Base-by-base conservation (phyloP, 2,797 vertebrate genomes). In the Toxotes lorentzi region DNA sequence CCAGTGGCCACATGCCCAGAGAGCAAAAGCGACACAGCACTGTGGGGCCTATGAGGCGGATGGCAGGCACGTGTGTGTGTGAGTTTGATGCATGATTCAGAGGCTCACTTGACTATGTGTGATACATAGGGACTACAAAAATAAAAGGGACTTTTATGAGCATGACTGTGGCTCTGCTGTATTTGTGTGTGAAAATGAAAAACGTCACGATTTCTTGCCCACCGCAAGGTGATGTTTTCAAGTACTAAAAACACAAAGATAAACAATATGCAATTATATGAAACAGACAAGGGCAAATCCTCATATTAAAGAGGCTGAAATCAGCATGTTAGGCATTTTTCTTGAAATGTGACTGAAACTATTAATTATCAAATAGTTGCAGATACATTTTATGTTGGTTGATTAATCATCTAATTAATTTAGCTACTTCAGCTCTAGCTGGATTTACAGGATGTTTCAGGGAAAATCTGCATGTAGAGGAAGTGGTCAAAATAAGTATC, bases 1-100 rank as follows among this genome's bases (percentile, higher is more conserved):
- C 70, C 79, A 69, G 76, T 87, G 87, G 85, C 87, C 81, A 64
- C 78, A 77, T 81, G 83, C 85, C 86, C 77, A 84, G 69, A 78
- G 78, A 82, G 53, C 38, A 65, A 66, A 75, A 72, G 59, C 13
- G 5, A 79, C 60, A 64, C 65, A 67, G 32, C 35, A 56, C 73
- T 17, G 69, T 11, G 34, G 59, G 59, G 32, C 40, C 24, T 76
- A 56, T 53, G 73, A 81, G 76, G 60, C 73, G 76, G 78, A 51
- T 70, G 70, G 79, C 73, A 67, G 60, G 34, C 61, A 32, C 7
- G 16, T 69, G 74, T 43, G 23, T 63, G 48, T 53, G 51, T 73
- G 54, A 69, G 35, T 61, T 4, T 79, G 71, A 76, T 77, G 69
- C 32, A 79, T 90, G 88, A 89, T 72, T 90, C 87, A 90, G 32